A percentile compares a stretch with the other conserved stretches of the same genome.
Conservation (phyloP, 2,888 invertebrate species). For the Platerodrilus igneus region DNA sequence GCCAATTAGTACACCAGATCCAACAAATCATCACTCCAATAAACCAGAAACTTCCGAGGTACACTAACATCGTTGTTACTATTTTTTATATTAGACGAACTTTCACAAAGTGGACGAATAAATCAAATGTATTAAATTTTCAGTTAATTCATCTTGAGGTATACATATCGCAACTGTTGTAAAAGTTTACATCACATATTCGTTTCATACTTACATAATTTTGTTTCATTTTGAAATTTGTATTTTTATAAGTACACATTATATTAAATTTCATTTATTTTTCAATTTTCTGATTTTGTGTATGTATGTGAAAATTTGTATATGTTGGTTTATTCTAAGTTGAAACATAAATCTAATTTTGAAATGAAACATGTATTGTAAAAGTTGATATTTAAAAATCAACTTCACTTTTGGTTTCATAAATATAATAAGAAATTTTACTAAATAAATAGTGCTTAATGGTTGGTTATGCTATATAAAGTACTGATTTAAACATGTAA, state of each 20-base stretch:
- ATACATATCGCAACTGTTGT: conserved; percentile 38
- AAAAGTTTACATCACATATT: conserved; percentile 34
- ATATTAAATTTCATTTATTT: conserved; percentile 16
- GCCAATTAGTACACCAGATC: conserved; percentile 79
- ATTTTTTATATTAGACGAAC: conserved; percentile 29
- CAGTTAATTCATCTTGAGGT: conserved; percentile 35
- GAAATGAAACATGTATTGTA: conserved; percentile 33
- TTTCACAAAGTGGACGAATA: conserved; percentile 30
- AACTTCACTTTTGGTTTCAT: conserved; percentile 28
- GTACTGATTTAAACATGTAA: conserved; percentile 2
- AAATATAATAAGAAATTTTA: no score
- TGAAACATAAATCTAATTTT: no score
- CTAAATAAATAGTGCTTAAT: neutral
- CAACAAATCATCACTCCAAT: conserved; percentile 74
- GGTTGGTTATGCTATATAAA: neutral
- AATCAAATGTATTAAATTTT: conserved; percentile 34
- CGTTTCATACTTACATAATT: conserved; percentile 16
- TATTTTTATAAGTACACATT: conserved; percentile 17
- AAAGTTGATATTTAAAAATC: conserved; percentile 27
- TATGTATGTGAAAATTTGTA: conserved; percentile 19
- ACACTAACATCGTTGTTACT: conserved; percentile 54
- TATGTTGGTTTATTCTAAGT: no score
- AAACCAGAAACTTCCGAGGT: conserved; percentile 82
- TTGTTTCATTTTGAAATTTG: conserved; percentile 30
- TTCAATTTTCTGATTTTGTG: conserved; percentile 22